Base-by-base conservation (phyloP, 92 coral and sea anemone genomes). In the Metridium senile region DNA sequence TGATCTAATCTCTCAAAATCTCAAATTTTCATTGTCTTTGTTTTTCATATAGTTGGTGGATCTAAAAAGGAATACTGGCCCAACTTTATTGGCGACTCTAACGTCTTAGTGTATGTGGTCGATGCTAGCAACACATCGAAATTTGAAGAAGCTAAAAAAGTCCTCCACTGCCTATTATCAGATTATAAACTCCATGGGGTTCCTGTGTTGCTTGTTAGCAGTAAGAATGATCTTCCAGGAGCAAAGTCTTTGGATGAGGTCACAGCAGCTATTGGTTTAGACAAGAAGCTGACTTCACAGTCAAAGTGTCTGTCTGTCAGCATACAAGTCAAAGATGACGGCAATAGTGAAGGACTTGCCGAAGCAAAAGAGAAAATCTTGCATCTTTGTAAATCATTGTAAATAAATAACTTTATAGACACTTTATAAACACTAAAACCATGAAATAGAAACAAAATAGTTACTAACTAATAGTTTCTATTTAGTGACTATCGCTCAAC, bases 21-120 rank as follows among this genome's bases (percentile, higher is more conserved):
- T 39, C 6, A 4, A 4, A 39, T 39, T 39, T 39, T 4, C 49
- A 6, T 39, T 39, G 6, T 6, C 6, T 39, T 39, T 39, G 6
- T 4, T 39, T 4, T 39, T 39, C 13, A 4, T 39, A 27, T 46
- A 94, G 98, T 94, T 94, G 98, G 98, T 29, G 98, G 98, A 21
- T 76, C 88, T 57, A 90, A 88, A 59, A 91, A 86, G 66, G 68
- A 82, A 18, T 94, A 92, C 84, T 94, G 98, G 98, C 91, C 90
- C 11, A 94, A 91, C 78, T 94, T 94, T 49, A 82, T 93, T 26
- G 86, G 74, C 11, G 89, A 84, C 27, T 82, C 92, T 29, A 81
- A 72, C 26, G 81, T 89, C 23, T 69, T 91, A 57, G 92, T 94
- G 20, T 94, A 91, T 68, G 82, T 85, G 31, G 86, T 94, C 22